Evolutionary conservation across 2,797 vertebrate genomes (phyloP).

Genomic region (Cirrhinus mrigala): DNA sequence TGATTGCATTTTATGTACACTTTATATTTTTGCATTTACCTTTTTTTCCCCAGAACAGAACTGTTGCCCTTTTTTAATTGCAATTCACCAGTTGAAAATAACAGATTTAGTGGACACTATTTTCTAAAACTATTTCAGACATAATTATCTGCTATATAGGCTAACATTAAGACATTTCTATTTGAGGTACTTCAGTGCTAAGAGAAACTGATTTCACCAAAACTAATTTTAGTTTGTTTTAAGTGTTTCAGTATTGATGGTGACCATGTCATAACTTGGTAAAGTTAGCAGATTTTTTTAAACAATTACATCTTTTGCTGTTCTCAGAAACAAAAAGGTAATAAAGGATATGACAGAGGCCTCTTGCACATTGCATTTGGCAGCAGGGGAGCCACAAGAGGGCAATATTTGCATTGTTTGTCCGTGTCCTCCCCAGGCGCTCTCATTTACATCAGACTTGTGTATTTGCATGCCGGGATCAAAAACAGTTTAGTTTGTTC

Average conservation of each 20-base stretch:
- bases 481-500: slow-evolving; percentile 79
- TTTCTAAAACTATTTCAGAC: not conserved
- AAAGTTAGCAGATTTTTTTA: too few species aligned
- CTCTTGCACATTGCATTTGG: slow-evolving; percentile 60
- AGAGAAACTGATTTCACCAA: too few species aligned
- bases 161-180: not conserved
- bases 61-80: not conserved
- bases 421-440: slow-evolving; percentile 64
- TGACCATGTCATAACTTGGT: slow-evolving; percentile 2
- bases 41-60: not conserved
- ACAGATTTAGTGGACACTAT: not conserved
- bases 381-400: slow-evolving; percentile 87
- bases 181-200: not conserved
- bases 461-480: slow-evolving; percentile 78
- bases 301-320: not conserved
- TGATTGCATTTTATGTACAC: not conserved
- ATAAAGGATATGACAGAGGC: not conserved
- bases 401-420: slow-evolving; percentile 91
- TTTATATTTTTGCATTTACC: not conserved
- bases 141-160: not conserved
- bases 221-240: not conserved
- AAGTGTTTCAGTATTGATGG: not conserved
- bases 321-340: not conserved
- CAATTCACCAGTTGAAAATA: too few species aligned
- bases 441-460: slow-evolving; percentile 77